These are phyloP conservation scores for Colius striatus DNA, from an alignment of 2,113 vertebrate genomes.

Conservation along the genomic window DNA sequence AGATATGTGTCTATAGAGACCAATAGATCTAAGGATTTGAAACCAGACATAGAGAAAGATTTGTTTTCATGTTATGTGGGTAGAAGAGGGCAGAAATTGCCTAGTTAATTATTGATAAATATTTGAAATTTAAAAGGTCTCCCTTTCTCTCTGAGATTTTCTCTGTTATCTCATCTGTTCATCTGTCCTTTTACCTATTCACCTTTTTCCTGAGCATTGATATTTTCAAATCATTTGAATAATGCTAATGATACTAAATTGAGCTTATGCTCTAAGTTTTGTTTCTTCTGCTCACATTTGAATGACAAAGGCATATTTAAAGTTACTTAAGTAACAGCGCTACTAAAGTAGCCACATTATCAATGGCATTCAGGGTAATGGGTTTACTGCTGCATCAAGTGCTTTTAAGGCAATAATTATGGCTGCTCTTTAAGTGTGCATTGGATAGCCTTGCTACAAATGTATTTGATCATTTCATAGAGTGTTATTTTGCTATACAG, in stretches of 20 bases:
- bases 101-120: background rate
- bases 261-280: background rate
- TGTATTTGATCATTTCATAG: background rate
- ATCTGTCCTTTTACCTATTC: background rate
- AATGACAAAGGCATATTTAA: conserved; percentile 43
- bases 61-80: background rate
- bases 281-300: conserved; percentile 15
- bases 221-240: background rate
- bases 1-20: background rate
- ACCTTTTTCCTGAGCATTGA: background rate
- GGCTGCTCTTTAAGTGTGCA: background rate
- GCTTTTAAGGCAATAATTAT: conserved; percentile 51
- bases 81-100: background rate
- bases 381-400: conserved; percentile 28
- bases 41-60: fast-evolving
- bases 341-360: background rate
- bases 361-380: background rate
- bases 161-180: background rate
- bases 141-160: background rate
- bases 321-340: conserved; percentile 3
- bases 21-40: background rate
- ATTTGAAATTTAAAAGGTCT: background rate
- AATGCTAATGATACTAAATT: background rate
- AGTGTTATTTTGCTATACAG: background rate
- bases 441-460: background rate